Base-by-base conservation (phyloP, 2,888 invertebrate genomes). In the Chymomyza fuscimana region DNA sequence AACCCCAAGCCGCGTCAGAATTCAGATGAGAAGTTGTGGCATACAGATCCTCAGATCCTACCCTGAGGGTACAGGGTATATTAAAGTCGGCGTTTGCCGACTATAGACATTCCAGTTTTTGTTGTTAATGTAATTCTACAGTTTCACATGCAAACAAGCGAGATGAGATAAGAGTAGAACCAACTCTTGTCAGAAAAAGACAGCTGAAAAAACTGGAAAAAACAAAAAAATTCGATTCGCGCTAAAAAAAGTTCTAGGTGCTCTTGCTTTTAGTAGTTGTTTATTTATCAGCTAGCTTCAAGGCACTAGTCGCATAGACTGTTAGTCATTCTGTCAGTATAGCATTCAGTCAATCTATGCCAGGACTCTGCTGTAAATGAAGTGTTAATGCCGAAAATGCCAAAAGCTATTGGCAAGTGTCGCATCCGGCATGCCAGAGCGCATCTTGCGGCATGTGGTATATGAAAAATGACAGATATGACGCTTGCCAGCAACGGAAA, bases 371-470 rank as follows among this genome's bases (percentile, higher is more conserved):
- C 72, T 62, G 59, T 73, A 74, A 87, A 81, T 86, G 74, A 79
- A 74, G 77, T 78, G 87, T 75, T 84, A 74, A 74, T 54, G 32
- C 68, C 71, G 40, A 65, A 79, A 76, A 61, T 63, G 73, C 70
- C 70, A 61, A 61, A 59, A 68, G 72, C 73, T 62, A 29, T 69
- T 70, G 66, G 70, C 77, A 86, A 81, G 79, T 86, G 81, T 77
- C 82, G 67, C 74, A 68, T 87, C 70, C 81, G 77, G 54, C 40
- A 12, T 12, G 40, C 40, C 40, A 12, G 12, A 46, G 10, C 40
- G 40, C 40, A 46, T 46, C 40, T 46, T 46, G 40, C 12, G 40
- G 40, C 40, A 46, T 46, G 40, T 46, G 40, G 40, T 12, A 46
- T 46, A 12, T 46, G 40, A 46, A 46, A 46, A 46, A 46, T 40